Conservation (phyloP, 2,797 vertebrate species). For the Sparidentex hasta region DNA sequence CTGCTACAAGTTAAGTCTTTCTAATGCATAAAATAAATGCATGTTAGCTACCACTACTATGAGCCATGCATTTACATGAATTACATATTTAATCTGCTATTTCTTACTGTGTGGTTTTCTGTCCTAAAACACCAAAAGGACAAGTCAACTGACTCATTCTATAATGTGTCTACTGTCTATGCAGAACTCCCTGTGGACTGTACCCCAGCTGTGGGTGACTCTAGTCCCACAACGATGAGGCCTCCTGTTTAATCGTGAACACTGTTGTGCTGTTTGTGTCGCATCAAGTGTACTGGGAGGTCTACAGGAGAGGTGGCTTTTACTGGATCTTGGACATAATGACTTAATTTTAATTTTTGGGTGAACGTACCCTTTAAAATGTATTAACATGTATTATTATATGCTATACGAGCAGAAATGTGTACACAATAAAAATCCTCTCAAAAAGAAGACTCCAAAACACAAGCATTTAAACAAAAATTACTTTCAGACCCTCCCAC, state of each 20-base stretch:
- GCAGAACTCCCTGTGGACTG: conserved; percentile 3
- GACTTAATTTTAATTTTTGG: too few species aligned
- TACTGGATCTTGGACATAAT: conserved; percentile 73
- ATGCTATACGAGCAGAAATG: too few species aligned
- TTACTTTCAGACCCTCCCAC: not conserved
- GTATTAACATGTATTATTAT: too few species aligned
- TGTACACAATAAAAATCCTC: too few species aligned
- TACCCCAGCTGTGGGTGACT: not conserved
- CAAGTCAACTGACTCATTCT: not conserved
- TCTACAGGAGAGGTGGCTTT: conserved; percentile 92
- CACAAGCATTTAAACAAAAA: not conserved
- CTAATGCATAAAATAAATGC: not conserved
- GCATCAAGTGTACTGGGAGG: conserved; percentile 93
- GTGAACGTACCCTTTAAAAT: too few species aligned
- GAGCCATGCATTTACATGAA: not conserved
- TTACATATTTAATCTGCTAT: too few species aligned
- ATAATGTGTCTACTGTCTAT: not conserved
- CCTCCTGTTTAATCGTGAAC: conserved; percentile 85
- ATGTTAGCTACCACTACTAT: not conserved
- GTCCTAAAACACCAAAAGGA: not conserved
- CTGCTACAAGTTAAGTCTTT: not conserved
- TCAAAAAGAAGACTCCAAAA: too few species aligned
- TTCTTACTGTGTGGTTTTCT: not conserved
- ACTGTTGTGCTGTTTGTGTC: conserved; percentile 91
- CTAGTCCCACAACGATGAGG: not conserved